Evolutionary conservation across 1,140 invertebrate species (phyloP).

Genomic region (Drosophila mayri): DNA sequence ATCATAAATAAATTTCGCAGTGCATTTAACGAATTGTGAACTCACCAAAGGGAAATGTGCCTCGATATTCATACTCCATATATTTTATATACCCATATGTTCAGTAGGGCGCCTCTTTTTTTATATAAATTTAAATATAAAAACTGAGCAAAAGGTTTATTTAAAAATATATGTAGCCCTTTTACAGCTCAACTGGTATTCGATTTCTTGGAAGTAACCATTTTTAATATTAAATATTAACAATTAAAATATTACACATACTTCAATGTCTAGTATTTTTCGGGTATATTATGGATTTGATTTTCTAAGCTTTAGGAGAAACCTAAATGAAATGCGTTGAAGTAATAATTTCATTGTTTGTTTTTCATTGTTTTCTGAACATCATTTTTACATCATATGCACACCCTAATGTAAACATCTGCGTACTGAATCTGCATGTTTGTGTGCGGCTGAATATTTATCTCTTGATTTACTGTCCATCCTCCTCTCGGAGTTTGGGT

Average conservation of each 20-base stretch:
- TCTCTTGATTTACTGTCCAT: slow-evolving; percentile 77
- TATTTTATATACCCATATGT: slow-evolving; percentile 5
- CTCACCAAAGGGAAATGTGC: slow-evolving; percentile 37
- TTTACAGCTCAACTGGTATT: background rate
- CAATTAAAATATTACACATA: background rate
- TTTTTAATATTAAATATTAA: no score
- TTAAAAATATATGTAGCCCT: background rate
- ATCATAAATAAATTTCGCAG: slow-evolving; percentile 80
- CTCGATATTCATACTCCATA: slow-evolving; percentile 40
- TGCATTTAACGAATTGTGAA: slow-evolving; percentile 80
- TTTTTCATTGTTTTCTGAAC: background rate
- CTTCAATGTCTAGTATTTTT: background rate
- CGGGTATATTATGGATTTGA: background rate
- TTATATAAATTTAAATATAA: background rate
- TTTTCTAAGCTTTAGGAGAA: background rate
- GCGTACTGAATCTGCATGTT: slow-evolving; percentile 4
- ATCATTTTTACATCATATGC: background rate
- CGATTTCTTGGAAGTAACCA: background rate
- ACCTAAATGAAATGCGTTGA: background rate
- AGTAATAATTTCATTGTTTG: background rate
- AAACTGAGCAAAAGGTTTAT: background rate
- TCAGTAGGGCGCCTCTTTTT: slow-evolving; percentile 13
- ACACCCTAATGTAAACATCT: slow-evolving; percentile 26
- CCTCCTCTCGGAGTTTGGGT: slow-evolving; percentile 15
- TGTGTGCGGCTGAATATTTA: slow-evolving; percentile 53